Evolutionary conservation across 92 coral and sea anemone species (phyloP).

Genomic region (Paramuricea clavata): DNA sequence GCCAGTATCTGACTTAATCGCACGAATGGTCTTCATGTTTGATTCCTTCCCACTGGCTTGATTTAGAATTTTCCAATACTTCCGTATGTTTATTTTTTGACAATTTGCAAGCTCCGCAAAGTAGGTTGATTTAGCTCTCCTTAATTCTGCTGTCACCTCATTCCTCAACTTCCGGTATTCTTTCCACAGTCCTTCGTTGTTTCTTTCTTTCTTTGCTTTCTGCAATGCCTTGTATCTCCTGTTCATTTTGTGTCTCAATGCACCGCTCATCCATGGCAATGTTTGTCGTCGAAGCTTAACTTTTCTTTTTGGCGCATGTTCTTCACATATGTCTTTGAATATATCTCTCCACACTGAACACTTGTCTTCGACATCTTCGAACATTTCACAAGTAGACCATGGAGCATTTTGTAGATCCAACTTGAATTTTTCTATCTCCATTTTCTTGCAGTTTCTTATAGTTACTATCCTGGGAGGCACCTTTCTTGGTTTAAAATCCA

Average conservation of each 20-base stretch:
- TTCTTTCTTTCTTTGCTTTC: neutral
- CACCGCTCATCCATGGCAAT: slow-evolving; percentile 21
- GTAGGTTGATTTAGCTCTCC: slow-evolving; percentile 53
- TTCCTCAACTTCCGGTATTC: slow-evolving; percentile 58
- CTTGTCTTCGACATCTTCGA: slow-evolving; percentile 2
- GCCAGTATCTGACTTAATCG: slow-evolving; percentile 32
- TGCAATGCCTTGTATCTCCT: slow-evolving; percentile 17
- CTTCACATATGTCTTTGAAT: neutral
- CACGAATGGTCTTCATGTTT: slow-evolving; percentile 23
- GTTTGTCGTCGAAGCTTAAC: slow-evolving; percentile 12
- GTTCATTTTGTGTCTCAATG: slow-evolving; percentile 32
- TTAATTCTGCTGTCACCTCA: slow-evolving; percentile 63
- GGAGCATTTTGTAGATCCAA: slow-evolving; percentile 37
- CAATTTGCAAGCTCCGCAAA: slow-evolving; percentile 43
- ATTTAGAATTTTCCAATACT: slow-evolving; percentile 64
- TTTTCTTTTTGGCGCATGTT: neutral
- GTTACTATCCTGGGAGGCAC: slow-evolving; percentile 64
- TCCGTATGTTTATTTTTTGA: slow-evolving; percentile 37
- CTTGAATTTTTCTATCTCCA: slow-evolving; percentile 57
- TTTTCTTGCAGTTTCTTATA: slow-evolving; percentile 47
- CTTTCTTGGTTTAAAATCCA: slow-evolving; percentile 11
- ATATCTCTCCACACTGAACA: slow-evolving; percentile 1
- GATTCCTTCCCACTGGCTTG: slow-evolving; percentile 19
- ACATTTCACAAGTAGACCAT: slow-evolving; percentile 21
- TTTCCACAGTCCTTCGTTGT: slow-evolving; percentile 17